phyloP scores from a whole-genome alignment of 35 echinoderm and acorn worm genomes.

The Heliocidaris tuberculata region DNA sequence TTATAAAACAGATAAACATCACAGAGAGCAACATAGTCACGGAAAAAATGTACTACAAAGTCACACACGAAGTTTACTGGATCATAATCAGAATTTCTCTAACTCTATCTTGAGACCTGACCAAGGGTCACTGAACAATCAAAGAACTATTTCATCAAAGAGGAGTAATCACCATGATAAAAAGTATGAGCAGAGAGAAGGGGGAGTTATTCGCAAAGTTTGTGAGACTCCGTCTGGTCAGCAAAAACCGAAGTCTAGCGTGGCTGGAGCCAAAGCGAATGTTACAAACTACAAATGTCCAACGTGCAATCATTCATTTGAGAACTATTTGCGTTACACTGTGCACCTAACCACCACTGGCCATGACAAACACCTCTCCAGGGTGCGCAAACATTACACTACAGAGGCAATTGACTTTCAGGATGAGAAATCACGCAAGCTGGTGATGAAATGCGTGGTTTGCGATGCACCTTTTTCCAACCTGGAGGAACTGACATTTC shows the following conservation, averaged over 20 bases:
- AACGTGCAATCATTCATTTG: slow-evolving; percentile 65
- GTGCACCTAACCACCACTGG: slow-evolving; percentile 71
- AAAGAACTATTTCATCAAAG: slow-evolving; percentile 1
- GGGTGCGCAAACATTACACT: slow-evolving; percentile 44
- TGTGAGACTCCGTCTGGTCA: not conserved
- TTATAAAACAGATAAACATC: slow-evolving; percentile 32
- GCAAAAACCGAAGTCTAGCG: not conserved
- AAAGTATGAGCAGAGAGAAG: not conserved
- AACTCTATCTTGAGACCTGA: not conserved
- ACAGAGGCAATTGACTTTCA: slow-evolving; percentile 58
- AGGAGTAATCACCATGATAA: not conserved
- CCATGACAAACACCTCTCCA: slow-evolving; percentile 66
- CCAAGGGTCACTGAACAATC: not conserved
- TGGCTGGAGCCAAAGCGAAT: not conserved
- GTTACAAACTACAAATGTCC: slow-evolving; percentile 68
- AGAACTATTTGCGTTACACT: slow-evolving; percentile 74
- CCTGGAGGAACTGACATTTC: slow-evolving; percentile 84
- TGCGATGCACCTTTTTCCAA: slow-evolving; percentile 67
- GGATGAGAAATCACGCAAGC: slow-evolving; percentile 73
- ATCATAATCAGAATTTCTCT: slow-evolving; percentile 27
- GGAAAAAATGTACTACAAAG: not conserved
- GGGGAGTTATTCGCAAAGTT: not conserved
- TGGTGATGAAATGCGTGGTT: slow-evolving; percentile 84
- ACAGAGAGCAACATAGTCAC: not conserved
- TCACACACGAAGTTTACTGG: not conserved